Evolutionary conservation across 35 echinoderm and acorn worm genomes (phyloP).

Genomic region (Hemicentrotus pulcherrimus): DNA sequence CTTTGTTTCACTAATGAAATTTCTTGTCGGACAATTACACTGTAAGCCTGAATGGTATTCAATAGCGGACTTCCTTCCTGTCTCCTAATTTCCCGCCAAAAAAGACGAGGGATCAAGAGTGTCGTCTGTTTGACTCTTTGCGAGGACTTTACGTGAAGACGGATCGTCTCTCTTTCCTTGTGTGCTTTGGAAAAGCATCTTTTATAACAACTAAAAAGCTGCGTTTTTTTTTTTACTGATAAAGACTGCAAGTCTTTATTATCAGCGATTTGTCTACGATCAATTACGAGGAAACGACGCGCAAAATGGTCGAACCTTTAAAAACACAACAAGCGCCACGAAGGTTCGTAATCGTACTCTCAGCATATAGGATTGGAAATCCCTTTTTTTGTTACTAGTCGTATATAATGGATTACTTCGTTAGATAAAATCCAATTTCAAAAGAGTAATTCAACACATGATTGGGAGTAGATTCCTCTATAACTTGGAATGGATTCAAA

Average conservation of each 20-base stretch:
- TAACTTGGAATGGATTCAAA: no score
- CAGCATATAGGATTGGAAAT: no score
- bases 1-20: conserved; percentile 6
- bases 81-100: not conserved
- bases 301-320: no score
- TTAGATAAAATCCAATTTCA: no score
- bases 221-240: not conserved
- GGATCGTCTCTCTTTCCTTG: not conserved
- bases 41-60: conserved; percentile 2
- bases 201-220: not conserved
- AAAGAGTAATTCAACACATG: no score
- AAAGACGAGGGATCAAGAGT: not conserved
- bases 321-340: no score
- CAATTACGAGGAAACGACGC: not conserved
- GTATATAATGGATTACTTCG: no score
- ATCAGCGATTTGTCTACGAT: not conserved
- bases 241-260: not conserved
- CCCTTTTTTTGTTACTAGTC: no score
- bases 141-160: not conserved
- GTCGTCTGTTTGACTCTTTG: not conserved
- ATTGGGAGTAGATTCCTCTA: no score
- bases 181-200: not conserved
- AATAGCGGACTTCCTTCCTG: conserved; percentile 9
- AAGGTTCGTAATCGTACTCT: no score
- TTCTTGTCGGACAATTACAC: conserved; percentile 9